Conservation (phyloP, 2,113 vertebrate genomes). For the Corythornis vintsioides region DNA sequence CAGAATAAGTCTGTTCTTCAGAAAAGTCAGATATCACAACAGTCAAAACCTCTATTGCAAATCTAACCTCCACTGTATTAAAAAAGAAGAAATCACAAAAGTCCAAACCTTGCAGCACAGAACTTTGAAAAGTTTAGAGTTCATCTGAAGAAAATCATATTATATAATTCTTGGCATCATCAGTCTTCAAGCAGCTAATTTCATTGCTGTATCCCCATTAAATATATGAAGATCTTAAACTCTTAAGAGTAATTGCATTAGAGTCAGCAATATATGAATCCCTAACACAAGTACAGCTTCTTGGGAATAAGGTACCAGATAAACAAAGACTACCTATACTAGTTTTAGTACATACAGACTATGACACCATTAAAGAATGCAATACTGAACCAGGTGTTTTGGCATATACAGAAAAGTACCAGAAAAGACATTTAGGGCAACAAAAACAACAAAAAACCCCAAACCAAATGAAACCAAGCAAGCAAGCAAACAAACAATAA, state of each 20-base stretch:
- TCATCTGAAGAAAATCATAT: background rate
- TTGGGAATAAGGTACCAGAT: background rate
- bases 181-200: background rate
- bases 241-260: background rate
- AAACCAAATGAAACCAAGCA: too few relatives aligned
- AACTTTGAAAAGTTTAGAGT: background rate
- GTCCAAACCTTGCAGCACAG: background rate
- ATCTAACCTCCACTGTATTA: background rate
- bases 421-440: background rate
- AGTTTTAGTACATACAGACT: background rate
- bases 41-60: background rate
- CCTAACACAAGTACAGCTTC: background rate
- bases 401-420: background rate
- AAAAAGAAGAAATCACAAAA: background rate
- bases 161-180: background rate
- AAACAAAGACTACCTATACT: background rate
- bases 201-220: background rate
- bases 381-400: background rate
- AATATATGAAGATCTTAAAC: background rate
- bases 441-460: background rate
- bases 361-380: background rate
- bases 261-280: background rate
- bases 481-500: too few relatives aligned
- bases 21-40: background rate
- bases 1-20: background rate